Evolutionary conservation across 2,888 invertebrate species (phyloP).

Genomic region (Crocallis elinguaria): DNA sequence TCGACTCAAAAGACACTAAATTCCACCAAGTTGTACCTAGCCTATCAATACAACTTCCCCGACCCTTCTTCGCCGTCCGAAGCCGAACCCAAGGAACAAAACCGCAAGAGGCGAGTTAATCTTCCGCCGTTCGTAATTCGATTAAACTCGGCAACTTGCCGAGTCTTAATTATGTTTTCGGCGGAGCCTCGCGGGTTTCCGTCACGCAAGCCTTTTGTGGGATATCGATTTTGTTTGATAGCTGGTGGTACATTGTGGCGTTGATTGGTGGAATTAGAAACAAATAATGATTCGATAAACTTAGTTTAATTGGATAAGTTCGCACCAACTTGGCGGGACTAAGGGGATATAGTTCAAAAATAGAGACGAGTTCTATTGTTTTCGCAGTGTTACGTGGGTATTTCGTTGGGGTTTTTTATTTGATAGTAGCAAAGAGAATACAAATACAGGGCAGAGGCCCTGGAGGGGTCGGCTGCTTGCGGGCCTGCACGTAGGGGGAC

Average conservation of each 20-base stretch:
- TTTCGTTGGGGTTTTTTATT: no score
- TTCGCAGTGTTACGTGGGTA: no score
- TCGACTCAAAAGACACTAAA: no score
- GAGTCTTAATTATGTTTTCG: slow-evolving; percentile 59
- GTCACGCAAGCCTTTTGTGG: slow-evolving; percentile 42
- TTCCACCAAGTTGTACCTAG: no score
- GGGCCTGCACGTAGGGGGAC: no score
- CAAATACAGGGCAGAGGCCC: no score
- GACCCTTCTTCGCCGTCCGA: no score
- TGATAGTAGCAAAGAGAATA: no score
- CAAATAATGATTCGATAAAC: neutral
- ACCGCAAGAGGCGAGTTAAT: slow-evolving; percentile 55
- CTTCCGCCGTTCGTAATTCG: slow-evolving; percentile 60
- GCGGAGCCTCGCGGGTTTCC: slow-evolving; percentile 36
- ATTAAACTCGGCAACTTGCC: slow-evolving; percentile 64
- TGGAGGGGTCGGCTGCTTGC: no score
- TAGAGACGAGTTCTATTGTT: neutral
- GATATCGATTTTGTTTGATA: slow-evolving; percentile 18
- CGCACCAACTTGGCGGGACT: neutral
- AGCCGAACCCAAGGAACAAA: no score
- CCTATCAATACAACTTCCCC: no score
- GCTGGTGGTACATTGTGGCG: neutral
- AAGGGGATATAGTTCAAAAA: neutral
- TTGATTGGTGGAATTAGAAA: neutral
- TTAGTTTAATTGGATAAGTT: neutral